These are phyloP conservation scores for Arenicola marina DNA, from an alignment of 2,888 invertebrate genomes.

Conservation along the genomic window DNA sequence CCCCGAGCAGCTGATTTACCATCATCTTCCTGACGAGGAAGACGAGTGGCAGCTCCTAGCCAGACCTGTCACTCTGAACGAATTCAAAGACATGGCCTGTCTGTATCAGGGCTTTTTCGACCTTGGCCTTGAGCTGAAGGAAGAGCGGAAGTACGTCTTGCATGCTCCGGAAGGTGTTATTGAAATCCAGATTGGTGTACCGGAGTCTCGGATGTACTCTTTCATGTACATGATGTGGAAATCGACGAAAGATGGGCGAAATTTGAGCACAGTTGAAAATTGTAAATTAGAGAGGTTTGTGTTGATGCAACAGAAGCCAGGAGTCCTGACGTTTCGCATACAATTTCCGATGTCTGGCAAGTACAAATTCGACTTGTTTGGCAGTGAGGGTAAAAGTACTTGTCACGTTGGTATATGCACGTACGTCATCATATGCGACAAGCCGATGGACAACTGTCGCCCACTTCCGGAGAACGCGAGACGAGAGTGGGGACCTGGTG, in stretches of 20 bases:
- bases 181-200: conserved; percentile 3
- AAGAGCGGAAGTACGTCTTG: conserved; percentile 4
- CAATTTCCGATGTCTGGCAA: neutral
- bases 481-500: conserved; percentile 5
- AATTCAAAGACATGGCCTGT: conserved; percentile 11
- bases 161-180: neutral
- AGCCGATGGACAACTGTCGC: neutral
- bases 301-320: neutral
- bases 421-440: neutral
- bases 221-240: conserved; percentile 1
- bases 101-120: conserved; percentile 12
- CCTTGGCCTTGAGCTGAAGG: conserved; percentile 3
- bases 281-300: neutral
- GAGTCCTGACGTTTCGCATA: neutral
- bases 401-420: neutral
- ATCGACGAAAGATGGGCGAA: neutral
- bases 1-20: conserved; percentile 11
- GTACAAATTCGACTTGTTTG: neutral
- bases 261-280: neutral
- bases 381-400: neutral
- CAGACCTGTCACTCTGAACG: neutral
- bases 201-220: neutral
- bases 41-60: conserved; percentile 16
- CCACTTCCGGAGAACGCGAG: conserved; percentile 1
- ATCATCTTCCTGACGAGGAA: conserved; percentile 3